Conservation (phyloP, 1,140 invertebrate genomes). For the Bicyclus anynana region DNA sequence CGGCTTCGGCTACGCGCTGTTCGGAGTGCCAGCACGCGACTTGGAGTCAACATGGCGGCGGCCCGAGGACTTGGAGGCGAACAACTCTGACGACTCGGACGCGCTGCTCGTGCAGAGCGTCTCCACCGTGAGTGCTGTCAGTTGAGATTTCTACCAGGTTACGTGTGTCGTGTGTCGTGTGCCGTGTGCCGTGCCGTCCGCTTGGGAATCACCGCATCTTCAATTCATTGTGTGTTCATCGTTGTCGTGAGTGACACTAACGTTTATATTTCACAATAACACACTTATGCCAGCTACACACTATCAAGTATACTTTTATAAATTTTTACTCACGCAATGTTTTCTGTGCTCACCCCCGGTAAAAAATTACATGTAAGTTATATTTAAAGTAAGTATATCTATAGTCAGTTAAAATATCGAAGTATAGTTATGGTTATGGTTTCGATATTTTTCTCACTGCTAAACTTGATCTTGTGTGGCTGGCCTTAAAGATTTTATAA, state of each 20-base stretch:
- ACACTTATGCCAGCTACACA: too few species aligned
- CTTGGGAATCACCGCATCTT: conserved; percentile 19
- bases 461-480: too few species aligned
- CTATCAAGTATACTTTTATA: too few species aligned
- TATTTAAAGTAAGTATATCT: too few species aligned
- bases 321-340: too few species aligned
- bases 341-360: too few species aligned
- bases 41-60: conserved; percentile 84
- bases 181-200: conserved; percentile 9
- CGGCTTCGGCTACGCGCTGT: conserved; percentile 86
- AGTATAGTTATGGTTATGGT: too few species aligned
- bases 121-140: conserved; percentile 76
- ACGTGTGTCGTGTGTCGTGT: conserved; percentile 17
- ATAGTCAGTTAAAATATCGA: too few species aligned
- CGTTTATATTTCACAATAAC: neutral
- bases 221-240: conserved; percentile 10
- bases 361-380: too few species aligned
- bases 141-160: conserved; percentile 38
- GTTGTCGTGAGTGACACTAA: conserved; percentile 6
- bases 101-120: conserved; percentile 66
- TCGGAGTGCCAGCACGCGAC: conserved; percentile 84
- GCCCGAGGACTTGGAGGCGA: conserved; percentile 79
- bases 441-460: too few species aligned
- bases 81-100: conserved; percentile 70
- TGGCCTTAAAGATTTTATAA: too few species aligned